Conservation (phyloP, 2,888 invertebrate genomes). For the Unio pictorum region DNA sequence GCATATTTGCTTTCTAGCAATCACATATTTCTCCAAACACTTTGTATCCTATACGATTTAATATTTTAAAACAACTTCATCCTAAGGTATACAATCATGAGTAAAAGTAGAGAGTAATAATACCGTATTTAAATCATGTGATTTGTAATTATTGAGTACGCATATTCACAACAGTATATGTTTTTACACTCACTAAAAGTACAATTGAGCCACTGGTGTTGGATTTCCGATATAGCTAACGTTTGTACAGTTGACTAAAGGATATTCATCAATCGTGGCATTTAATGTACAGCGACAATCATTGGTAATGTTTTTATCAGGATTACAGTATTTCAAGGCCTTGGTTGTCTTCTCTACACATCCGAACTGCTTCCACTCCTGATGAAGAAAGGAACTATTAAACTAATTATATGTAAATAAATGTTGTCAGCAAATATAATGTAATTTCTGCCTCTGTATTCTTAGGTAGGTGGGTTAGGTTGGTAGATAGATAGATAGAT, state of each 20-base stretch:
- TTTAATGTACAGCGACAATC: constrained; percentile 25
- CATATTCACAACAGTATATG: not conserved
- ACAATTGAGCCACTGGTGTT: constrained; percentile 45
- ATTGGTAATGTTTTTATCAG: constrained; percentile 34
- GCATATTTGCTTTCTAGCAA: too few species aligned
- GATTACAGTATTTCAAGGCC: constrained; percentile 37
- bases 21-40: not conserved
- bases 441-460: too few species aligned
- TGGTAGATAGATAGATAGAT: too few species aligned
- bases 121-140: not conserved
- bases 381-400: constrained; percentile 1
- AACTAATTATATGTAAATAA: too few species aligned
- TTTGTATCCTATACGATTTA: not conserved
- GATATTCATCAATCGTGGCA: constrained; percentile 17
- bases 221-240: constrained; percentile 22
- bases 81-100: not conserved
- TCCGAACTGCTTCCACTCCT: constrained; percentile 50
- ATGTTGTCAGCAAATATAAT: too few species aligned
- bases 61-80: not conserved
- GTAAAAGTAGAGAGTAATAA: not conserved
- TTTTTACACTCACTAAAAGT: constrained; percentile 50
- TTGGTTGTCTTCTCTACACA: constrained; percentile 45
- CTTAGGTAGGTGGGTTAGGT: too few species aligned
- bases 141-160: too few species aligned
- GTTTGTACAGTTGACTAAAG: constrained; percentile 42